Base-by-base conservation (phyloP, 2,797 vertebrate genomes). In the Siniperca obscura region DNA sequence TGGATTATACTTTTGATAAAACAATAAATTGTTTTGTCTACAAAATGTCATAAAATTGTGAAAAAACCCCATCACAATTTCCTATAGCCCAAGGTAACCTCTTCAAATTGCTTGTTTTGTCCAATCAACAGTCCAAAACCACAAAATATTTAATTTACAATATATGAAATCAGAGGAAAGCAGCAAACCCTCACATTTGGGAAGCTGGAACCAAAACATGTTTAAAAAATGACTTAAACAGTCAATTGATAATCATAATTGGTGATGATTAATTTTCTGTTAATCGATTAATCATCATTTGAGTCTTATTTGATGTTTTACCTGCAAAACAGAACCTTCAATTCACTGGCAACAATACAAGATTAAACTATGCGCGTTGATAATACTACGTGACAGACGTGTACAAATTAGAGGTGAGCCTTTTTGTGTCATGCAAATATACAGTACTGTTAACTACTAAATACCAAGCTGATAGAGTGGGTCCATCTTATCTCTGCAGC, bases 401-500 rank as follows among this genome's bases (percentile, higher is more conserved):
- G 60, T 42, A 38, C 25, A 62, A 70, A 59, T 66, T 14, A 34
- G 5, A 55, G 22, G 3, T 2, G 10, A 42, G 67, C 11, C 25
- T 44, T 19, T 38, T 34, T 77, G 19, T 52, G 42, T 56, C 50
- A 46, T 44, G 64, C 59, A 74, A 57, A 79, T 61, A 19, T 27
- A 17, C 4, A 56, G 2, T 3, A 71, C 40, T 42, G 59, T 61
- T 46, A 74, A 76, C 70, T 55, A 50, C 36, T 55, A 72, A 73
- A 73, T 68, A 55, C 52, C 27, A 74, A 65, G 64, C 30, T 48
- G 70, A 87, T 22, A 65, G 19, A 69, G 73, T 12, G 11, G 21
- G 14, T 61, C 52, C 73, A 80, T 75, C 74, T 92, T 90, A 90
- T 93, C 91, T 72, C 53, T 73, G 81, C 67, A 68, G 76, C 13